Conservation (phyloP, 2,888 invertebrate species). For the Drosophila rellima region DNA sequence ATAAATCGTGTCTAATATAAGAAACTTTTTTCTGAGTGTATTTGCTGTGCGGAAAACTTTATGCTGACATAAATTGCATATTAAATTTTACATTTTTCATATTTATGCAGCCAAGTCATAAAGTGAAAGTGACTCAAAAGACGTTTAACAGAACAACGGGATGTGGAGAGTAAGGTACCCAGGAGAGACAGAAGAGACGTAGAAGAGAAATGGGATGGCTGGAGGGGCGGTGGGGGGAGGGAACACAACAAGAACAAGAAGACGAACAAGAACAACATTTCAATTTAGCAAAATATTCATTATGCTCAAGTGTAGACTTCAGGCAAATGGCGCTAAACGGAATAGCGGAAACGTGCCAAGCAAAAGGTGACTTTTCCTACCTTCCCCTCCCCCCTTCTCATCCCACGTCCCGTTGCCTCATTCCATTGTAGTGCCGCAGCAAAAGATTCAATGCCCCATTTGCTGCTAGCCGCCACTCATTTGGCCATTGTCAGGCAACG, state of each 20-base stretch:
- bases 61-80: conserved; percentile 78
- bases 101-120: conserved; percentile 78
- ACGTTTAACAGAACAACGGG: conserved; percentile 38
- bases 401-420: not conserved
- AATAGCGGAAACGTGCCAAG: conserved; percentile 75
- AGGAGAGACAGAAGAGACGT: not conserved
- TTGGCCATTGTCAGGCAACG: conserved; percentile 64
- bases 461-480: conserved; percentile 19
- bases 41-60: conserved; percentile 39
- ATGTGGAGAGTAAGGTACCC: not conserved
- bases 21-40: conserved; percentile 18
- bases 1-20: not conserved
- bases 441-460: conserved; percentile 10
- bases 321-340: conserved; percentile 74
- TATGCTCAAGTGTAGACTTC: conserved; percentile 72
- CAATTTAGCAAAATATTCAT: conserved; percentile 80
- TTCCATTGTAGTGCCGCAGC: not conserved
- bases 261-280: conserved; percentile 74
- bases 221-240: not conserved
- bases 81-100: conserved; percentile 82
- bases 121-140: conserved; percentile 77
- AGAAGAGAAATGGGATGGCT: not conserved
- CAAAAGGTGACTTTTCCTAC: conserved; percentile 51
- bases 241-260: conserved; percentile 1
- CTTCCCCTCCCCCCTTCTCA: not conserved